Evolutionary conservation across 92 coral and sea anemone species (phyloP).

Genomic region (Actinostola sp.): DNA sequence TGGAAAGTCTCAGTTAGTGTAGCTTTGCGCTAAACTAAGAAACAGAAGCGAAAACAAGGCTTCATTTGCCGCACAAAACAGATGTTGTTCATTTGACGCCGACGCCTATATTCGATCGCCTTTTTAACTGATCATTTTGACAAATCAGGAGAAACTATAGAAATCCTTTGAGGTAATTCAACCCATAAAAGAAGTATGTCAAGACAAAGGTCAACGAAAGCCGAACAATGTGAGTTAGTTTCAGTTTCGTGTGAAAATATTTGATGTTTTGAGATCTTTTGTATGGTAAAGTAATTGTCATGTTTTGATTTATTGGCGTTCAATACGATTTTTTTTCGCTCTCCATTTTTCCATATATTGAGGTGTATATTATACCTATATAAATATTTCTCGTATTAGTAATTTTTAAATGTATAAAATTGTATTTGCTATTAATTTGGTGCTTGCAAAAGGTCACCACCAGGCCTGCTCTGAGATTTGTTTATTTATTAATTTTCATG

Average conservation of each 20-base stretch:
- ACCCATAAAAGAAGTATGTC: constrained; percentile 56
- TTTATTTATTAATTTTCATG: too few species aligned
- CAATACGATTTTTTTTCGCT: neutral
- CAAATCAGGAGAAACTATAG: neutral
- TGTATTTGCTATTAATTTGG: too few species aligned
- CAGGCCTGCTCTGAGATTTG: too few species aligned
- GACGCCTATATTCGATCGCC: constrained; percentile 20
- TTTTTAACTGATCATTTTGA: constrained; percentile 12
- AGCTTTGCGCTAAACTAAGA: neutral
- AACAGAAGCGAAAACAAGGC: constrained; percentile 12
- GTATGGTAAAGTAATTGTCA: neutral
- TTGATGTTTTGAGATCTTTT: neutral
- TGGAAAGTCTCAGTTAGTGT: neutral
- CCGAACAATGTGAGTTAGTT: constrained; percentile 81
- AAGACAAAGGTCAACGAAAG: constrained; percentile 78
- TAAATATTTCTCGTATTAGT: too few species aligned
- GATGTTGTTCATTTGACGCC: constrained; percentile 37
- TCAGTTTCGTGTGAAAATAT: neutral
- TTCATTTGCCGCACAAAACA: constrained; percentile 13
- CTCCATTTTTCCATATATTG: too few species aligned
- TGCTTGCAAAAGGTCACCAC: too few species aligned
- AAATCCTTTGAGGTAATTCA: neutral
- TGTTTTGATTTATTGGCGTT: neutral
- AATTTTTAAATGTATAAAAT: too few species aligned
- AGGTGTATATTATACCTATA: too few species aligned